phyloP scores from a whole-genome alignment of 2,888 invertebrate genomes.

The Pterostichus niger region DNA sequence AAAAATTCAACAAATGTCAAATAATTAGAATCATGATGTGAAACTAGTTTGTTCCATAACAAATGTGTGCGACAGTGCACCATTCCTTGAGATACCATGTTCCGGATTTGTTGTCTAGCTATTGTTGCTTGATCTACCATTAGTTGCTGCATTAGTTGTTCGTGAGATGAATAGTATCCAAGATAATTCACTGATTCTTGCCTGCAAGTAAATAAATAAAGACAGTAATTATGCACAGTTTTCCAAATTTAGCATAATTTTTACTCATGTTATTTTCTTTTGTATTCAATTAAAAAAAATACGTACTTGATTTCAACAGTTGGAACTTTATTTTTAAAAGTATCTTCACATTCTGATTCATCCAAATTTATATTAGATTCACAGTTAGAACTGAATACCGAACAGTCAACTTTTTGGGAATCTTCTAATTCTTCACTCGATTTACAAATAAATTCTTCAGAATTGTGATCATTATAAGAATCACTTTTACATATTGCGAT shows the following conservation, averaged over 20 bases:
- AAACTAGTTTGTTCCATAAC: constrained; percentile 85
- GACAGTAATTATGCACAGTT: neutral
- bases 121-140: constrained; percentile 80
- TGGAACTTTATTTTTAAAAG: constrained; percentile 35
- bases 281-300: constrained; percentile 1
- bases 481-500: constrained; percentile 5
- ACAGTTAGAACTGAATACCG: constrained; percentile 8
- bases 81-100: constrained; percentile 83
- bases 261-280: too few relatives aligned
- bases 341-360: constrained; percentile 47
- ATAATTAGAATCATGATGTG: constrained; percentile 76
- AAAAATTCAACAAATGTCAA: constrained; percentile 82
- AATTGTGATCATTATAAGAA: neutral
- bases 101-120: constrained; percentile 80
- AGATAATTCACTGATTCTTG: constrained; percentile 84
- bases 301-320: constrained; percentile 60
- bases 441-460: constrained; percentile 18
- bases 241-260: neutral
- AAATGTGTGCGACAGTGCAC: constrained; percentile 84
- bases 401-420: constrained; percentile 35
- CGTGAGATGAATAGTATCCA: constrained; percentile 85
- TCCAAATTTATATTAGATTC: neutral
- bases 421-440: constrained; percentile 38
- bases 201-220: constrained; percentile 72
- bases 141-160: constrained; percentile 82